Evolutionary conservation across 2,797 vertebrate genomes (phyloP).

Genomic region (Sarcophilus harrisii): DNA sequence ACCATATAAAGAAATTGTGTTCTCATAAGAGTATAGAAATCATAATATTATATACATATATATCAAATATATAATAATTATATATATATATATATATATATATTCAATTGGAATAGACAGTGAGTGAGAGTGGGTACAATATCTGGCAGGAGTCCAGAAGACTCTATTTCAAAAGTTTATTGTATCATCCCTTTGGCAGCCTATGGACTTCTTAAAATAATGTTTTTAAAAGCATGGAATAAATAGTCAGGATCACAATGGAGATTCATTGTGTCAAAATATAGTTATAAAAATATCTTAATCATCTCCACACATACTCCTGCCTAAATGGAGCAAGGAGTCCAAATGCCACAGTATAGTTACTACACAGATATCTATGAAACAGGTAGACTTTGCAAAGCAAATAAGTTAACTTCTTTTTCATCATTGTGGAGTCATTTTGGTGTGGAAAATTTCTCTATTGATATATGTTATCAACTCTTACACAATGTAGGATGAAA

Average conservation of each 20-base stretch:
- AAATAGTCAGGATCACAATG: neutral
- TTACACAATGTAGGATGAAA: neutral
- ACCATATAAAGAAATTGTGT: neutral
- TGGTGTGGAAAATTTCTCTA: neutral
- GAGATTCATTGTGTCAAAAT: neutral
- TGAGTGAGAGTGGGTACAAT: neutral
- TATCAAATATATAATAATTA: too few relatives aligned
- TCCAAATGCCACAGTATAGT: neutral
- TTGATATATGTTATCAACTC: neutral
- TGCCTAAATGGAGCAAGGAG: neutral
- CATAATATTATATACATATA: neutral
- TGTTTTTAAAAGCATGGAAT: neutral
- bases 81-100: too few relatives aligned
- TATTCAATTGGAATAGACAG: neutral
- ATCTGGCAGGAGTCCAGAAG: neutral
- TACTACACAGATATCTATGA: neutral
- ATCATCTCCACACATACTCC: neutral
- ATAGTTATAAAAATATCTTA: neutral
- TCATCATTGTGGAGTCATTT: neutral
- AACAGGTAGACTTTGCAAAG: neutral
- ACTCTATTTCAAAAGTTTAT: neutral
- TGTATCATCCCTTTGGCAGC: neutral
- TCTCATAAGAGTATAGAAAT: neutral
- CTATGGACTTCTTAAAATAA: neutral
- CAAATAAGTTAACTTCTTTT: neutral